These are phyloP conservation scores for Hirundichthys speculiger DNA, from an alignment of 2,113 vertebrate genomes.

Conservation along the genomic window DNA sequence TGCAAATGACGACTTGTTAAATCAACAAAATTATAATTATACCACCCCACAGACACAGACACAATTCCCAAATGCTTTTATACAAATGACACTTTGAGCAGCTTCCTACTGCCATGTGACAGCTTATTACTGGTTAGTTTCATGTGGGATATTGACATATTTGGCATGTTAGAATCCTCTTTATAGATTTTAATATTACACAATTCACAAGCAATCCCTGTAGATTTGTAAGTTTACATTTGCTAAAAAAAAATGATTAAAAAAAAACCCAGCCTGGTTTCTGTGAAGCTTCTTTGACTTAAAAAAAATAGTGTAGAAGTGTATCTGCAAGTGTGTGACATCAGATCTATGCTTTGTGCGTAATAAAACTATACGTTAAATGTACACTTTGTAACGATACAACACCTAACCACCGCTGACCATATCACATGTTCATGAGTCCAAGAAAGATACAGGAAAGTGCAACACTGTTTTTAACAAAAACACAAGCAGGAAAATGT, in stretches of 20 bases:
- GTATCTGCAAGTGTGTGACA: no score
- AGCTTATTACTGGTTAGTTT: constrained; percentile 7
- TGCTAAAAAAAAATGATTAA: no score
- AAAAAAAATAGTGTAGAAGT: background rate
- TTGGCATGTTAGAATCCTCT: no score
- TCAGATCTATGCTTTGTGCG: no score
- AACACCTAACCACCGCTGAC: no score
- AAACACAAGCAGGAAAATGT: no score
- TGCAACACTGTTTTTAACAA: no score
- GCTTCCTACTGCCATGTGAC: constrained; percentile 10
- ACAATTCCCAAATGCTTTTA: background rate
- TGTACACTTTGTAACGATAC: no score
- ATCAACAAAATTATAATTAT: constrained; percentile 40
- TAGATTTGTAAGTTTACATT: background rate
- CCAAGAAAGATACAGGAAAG: no score
- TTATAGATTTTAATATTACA: background rate
- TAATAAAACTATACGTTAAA: no score
- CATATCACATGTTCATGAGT: no score
- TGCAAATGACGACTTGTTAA: constrained; percentile 41
- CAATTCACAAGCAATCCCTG: background rate
- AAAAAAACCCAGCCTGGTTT: background rate
- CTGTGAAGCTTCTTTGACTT: background rate
- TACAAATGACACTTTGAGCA: background rate
- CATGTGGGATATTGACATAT: background rate
- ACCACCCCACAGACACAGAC: background rate